Evolutionary conservation across 2,113 vertebrate genomes (phyloP), one percentile per base, ranked within the genome.

Genomic region (Chloroceryle aenea): DNA sequence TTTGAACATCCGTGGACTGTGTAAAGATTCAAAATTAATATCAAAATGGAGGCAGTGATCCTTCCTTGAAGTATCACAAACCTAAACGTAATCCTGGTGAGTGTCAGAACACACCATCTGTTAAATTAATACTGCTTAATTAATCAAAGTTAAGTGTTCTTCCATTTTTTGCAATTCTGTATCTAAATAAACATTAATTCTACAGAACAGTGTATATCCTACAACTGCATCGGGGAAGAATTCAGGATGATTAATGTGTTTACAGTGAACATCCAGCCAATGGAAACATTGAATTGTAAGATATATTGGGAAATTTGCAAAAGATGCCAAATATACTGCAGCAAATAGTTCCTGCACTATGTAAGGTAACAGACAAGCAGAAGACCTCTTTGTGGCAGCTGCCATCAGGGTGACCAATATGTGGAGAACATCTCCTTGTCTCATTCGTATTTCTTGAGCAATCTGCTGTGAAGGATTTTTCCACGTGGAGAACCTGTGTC

Each of bases 91-190:
- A 92, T 92, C 93, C 95, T 96, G 90, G 83, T 93, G 86, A 66
- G 92, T 95, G 93, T 95, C 96, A 93, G 89, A 92, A 87, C 64
- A 34, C 81, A 90, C 96, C 95, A 97, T 94, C 96, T 96, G 96
- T 94, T 96, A 93, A 95, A 95, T 86, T 95, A 96, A 95, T 96
- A 93, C 76, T 78, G 86, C 92, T 96, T 89, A 96, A 96, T 97
- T 90, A 93, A 97, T 97, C 96, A 96, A 95, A 90, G 76, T 90
- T 96, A 95, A 96, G 86, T 59, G 76, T 81, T 92, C 90, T 81
- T 77, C 27, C 56, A 13, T 67, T 73, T 90, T 67, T 92, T 89
- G 59, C 73, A 36, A 36, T 93, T 92, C 59, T 78, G 62, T 89
- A 50, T 86, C 68, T 53, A 64, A 91, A 74, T 43, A 47, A 5